Conservation (phyloP, 2,888 invertebrate species). For the Timema podura region DNA sequence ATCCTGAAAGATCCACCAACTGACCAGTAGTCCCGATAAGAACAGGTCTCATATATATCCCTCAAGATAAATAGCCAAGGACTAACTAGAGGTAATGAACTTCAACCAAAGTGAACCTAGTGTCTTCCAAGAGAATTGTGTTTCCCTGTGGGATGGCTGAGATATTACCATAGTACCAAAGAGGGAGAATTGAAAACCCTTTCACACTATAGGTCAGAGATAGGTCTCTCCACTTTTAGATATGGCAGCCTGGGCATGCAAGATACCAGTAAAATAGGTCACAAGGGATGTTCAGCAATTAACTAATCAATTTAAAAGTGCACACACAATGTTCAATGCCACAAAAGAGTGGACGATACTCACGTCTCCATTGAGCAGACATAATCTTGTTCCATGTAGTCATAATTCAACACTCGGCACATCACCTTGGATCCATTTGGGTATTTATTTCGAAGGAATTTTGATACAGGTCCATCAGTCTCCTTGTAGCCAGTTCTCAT, state of each 20-base stretch:
- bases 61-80: no score
- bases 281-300: background rate
- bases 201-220: no score
- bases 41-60: no score
- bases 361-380: slow-evolving; percentile 60
- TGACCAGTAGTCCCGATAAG: no score
- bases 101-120: no score
- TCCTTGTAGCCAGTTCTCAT: background rate
- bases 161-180: no score
- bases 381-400: slow-evolving; percentile 60
- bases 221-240: background rate
- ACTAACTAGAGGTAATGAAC: no score
- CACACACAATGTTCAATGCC: background rate
- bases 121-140: no score
- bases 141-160: no score
- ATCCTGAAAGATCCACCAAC: no score
- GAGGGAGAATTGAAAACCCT: no score
- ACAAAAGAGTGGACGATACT: slow-evolving; percentile 12
- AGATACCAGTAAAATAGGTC: background rate
- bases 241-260: background rate
- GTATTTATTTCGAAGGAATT: slow-evolving; percentile 26
- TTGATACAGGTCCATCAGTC: slow-evolving; percentile 38
- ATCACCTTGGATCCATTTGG: slow-evolving; percentile 42
- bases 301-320: background rate
- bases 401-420: slow-evolving; percentile 61